Evolutionary conservation across 2,888 invertebrate genomes (phyloP), one percentile per base, ranked within the genome.

Genomic region (Erebia aethiops): DNA sequence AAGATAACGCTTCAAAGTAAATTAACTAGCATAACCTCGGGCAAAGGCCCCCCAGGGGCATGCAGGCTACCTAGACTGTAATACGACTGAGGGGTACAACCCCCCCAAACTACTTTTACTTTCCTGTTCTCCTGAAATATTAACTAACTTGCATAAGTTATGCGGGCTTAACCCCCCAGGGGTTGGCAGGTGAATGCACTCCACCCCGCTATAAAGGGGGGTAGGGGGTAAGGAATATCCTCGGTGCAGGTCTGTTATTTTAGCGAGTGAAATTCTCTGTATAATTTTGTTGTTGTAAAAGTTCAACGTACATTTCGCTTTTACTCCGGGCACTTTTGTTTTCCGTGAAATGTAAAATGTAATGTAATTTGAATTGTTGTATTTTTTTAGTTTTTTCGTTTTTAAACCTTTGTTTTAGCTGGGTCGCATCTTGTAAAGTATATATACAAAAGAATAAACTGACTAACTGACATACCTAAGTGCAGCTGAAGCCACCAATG

Each of bases 71-170:
- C 73, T 74, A 71, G 78, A 77, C 77, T 76, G 75, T 75, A 75
- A 75, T 73, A 75, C 67, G 26, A 46, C 51, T 57, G 56, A 13
- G 18, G 71, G 57, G 9, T 26, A n/a, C 57, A 16, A 58, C 67
- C 63, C 54, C 71, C 64, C 63, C 60, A 57, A 66, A 67, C 80
- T 77, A 89, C 91, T 91, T 87, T 91, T 87, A 89, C 91, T 90
- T 91, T 90, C 87, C 83, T 84, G 80, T 83, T 79, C 78, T 74
- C 77, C 80, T 90, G 85, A 90, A 91, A 90, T 91, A 90, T 91
- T 91, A 90, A 90, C 88, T 84, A 88, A 86, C 87, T 89, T 91
- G 89, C 91, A 91, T 91, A 90, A 91, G 86, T 87, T 86, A 87
- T 82, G 84, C 82, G 77, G 78, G 72, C 75, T 74, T 43, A 52